Conservation (phyloP, 2,888 invertebrate genomes). For the Xestobium rufovillosum region DNA sequence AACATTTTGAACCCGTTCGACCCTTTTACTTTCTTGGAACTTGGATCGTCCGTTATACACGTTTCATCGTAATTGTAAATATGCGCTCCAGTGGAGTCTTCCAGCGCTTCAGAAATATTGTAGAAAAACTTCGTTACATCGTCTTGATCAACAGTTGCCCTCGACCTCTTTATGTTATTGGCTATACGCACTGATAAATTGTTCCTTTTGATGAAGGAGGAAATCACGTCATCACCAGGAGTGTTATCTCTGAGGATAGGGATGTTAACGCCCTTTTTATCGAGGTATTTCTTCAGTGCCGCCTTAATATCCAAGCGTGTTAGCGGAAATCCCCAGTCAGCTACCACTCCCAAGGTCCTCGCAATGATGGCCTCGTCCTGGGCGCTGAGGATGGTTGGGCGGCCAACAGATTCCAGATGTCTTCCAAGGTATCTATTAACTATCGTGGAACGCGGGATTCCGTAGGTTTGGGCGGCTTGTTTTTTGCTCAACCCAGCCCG, state of each 20-base stretch:
- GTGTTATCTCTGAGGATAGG: conserved; percentile 2
- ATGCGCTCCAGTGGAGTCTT: conserved; percentile 5
- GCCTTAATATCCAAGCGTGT: conserved; percentile 3
- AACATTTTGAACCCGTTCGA: conserved; percentile 27
- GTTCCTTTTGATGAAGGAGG: conserved; percentile 2
- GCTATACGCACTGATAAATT: too few species aligned
- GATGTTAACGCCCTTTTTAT: conserved; percentile 2
- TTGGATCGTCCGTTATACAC: conserved; percentile 23
- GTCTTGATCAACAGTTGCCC: conserved; percentile 2
- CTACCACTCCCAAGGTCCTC: too few species aligned
- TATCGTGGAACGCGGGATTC: conserved; percentile 2
- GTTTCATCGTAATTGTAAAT: conserved; percentile 35
- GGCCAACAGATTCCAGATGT: conserved; percentile 2
- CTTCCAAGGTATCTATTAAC: conserved; percentile 3
- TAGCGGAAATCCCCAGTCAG: conserved; percentile 2
- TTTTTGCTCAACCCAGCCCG: conserved; percentile 2
- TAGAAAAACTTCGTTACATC: conserved; percentile 6
- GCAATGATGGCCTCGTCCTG: conserved; percentile 1
- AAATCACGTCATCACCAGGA: conserved; percentile 1
- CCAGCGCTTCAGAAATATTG: conserved; percentile 8
- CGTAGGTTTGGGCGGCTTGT: neutral
- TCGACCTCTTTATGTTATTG: too few species aligned
- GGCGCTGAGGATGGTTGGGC: neutral
- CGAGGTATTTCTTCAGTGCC: conserved; percentile 3
- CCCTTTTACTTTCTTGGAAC: conserved; percentile 11